These are phyloP conservation scores for Noctuana brunneofusca DNA, from an alignment of 2,888 invertebrate species.

Conservation along the genomic window DNA sequence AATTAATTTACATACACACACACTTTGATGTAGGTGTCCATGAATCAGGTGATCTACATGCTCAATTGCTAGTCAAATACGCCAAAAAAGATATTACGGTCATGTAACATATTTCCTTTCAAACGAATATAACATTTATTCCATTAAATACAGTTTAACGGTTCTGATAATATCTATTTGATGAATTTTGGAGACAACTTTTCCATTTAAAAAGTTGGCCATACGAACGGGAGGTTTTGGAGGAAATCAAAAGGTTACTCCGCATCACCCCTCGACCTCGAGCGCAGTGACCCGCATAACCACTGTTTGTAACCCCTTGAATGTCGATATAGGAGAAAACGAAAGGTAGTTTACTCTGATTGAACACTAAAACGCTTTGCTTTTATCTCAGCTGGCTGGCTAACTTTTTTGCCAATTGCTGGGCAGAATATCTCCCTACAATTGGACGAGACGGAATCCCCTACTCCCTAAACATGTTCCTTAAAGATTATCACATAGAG, in stretches of 20 bases:
- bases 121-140: no score
- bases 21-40: no score
- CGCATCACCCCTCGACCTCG: constrained; percentile 12
- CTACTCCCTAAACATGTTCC: no score
- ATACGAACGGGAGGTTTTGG: constrained; percentile 3
- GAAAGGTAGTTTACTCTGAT: constrained; percentile 11
- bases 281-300: constrained; percentile 15
- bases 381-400: neutral
- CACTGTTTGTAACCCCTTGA: constrained; percentile 27
- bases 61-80: no score
- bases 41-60: no score
- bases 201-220: neutral
- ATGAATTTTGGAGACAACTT: neutral
- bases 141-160: no score
- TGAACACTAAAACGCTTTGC: constrained; percentile 3
- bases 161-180: neutral
- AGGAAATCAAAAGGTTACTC: constrained; percentile 21
- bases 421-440: neutral
- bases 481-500: no score
- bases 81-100: no score
- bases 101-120: no score
- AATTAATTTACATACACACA: no score
- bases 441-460: no score
- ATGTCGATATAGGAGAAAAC: neutral
- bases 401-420: neutral